Percentiles rank a stretch among this genome's conserved stretches.
Conservation (phyloP, 2,888 invertebrate species). For the Griposia aprilina region DNA sequence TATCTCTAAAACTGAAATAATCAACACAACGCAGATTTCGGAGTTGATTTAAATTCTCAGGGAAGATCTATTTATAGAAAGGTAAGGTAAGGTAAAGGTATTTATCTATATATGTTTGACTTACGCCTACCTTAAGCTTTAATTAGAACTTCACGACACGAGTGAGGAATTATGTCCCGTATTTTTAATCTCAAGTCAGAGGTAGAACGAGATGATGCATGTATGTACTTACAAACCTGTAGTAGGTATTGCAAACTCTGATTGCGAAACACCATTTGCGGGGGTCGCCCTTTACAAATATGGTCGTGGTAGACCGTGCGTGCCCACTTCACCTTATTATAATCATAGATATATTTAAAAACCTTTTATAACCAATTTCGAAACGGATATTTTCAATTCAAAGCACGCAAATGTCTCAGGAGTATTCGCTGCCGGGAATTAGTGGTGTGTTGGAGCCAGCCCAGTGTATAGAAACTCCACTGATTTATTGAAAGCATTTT, state of each 20-base stretch:
- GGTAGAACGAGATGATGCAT: not conserved
- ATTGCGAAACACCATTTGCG: constrained; percentile 13
- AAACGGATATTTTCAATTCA: constrained; percentile 12
- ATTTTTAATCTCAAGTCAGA: not conserved
- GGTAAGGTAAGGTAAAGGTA: too few species aligned
- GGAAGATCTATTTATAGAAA: constrained; percentile 21
- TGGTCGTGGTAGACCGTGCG: constrained; percentile 20
- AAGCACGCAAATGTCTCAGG: constrained; percentile 9
- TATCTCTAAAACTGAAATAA: not conserved
- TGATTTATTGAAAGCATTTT: constrained; percentile 1
- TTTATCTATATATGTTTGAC: too few species aligned
- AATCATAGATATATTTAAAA: not conserved
- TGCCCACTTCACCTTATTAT: constrained; percentile 33
- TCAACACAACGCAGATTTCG: constrained; percentile 4
- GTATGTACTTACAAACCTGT: not conserved
- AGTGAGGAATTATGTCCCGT: not conserved
- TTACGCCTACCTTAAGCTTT: constrained; percentile 24
- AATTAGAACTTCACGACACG: constrained; percentile 36
- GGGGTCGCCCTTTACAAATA: constrained; percentile 25
- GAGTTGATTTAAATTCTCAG: constrained; percentile 5
- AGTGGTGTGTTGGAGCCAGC: not conserved
- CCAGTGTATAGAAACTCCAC: not conserved
- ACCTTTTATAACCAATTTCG: constrained; percentile 10
- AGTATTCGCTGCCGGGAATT: not conserved
- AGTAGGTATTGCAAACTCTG: not conserved